Conservation (phyloP, 30 jellyfish, hydroid and myxozoan species). For the Turritopsis dohrnii region DNA sequence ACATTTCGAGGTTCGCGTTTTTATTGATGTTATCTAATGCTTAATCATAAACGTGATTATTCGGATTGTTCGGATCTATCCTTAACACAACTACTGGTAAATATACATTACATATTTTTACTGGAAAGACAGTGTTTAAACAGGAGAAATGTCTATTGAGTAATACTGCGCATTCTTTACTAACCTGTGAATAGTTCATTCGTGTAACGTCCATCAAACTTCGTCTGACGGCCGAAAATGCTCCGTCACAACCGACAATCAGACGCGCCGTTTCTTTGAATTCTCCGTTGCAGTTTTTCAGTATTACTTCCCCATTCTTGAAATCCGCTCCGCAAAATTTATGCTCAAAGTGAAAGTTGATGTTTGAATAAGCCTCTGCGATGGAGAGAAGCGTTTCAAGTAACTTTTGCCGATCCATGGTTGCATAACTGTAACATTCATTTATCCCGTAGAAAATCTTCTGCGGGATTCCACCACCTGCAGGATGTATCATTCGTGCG, state of each 20-base stretch:
- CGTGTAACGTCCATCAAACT: conserved; percentile 44
- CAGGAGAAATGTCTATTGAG: not conserved
- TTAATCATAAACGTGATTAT: too few relatives aligned
- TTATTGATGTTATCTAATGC: too few relatives aligned
- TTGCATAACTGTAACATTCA: not conserved
- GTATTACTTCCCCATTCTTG: conserved; percentile 35
- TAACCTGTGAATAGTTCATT: conserved; percentile 42
- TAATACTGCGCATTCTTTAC: not conserved
- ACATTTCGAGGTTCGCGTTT: too few relatives aligned
- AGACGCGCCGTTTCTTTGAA: conserved; percentile 35
- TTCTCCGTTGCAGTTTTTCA: conserved; percentile 31
- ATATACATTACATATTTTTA: not conserved
- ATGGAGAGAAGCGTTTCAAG: conserved; percentile 56
- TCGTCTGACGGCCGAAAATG: conserved; percentile 70
- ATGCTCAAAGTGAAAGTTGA: conserved; percentile 52
- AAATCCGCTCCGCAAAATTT: conserved; percentile 52
- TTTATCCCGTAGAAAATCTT: not conserved
- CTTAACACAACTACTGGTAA: too few relatives aligned
- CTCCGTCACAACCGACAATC: conserved; percentile 94
- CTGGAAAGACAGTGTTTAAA: not conserved
- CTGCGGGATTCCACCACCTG: conserved; percentile 29
- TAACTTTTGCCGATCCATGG: conserved; percentile 44
- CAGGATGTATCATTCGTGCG: conserved; percentile 81
- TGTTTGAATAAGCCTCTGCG: conserved; percentile 55
- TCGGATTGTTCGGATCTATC: too few relatives aligned